Evolutionary conservation across 2,888 invertebrate species (phyloP).

Genomic region (Anodontia alba): DNA sequence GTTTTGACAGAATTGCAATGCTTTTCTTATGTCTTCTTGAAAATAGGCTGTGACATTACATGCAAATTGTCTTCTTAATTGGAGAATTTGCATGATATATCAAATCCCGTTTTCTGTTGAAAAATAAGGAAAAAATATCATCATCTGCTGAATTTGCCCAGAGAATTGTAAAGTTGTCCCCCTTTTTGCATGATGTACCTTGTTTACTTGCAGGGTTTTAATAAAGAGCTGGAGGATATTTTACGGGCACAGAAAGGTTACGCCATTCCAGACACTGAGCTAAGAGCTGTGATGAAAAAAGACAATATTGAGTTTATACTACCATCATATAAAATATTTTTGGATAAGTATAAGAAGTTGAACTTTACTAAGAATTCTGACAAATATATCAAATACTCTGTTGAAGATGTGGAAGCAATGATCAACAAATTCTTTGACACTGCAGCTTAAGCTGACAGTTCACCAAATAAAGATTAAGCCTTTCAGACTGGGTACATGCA

Average conservation of each 20-base stretch:
- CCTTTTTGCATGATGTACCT: too few relatives aligned
- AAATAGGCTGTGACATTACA: too few relatives aligned
- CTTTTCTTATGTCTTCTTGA: too few relatives aligned
- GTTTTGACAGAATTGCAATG: too few relatives aligned
- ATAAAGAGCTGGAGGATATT: constrained; percentile 97
- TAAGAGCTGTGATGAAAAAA: constrained; percentile 94
- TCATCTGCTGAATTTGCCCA: too few relatives aligned
- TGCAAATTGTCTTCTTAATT: too few relatives aligned
- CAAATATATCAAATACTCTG: constrained; percentile 96
- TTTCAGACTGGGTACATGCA: too few relatives aligned
- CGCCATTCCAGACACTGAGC: constrained; percentile 96
- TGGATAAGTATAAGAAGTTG: constrained; percentile 86
- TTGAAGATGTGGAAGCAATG: constrained; percentile 92
- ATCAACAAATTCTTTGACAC: constrained; percentile 96
- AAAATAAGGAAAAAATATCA: too few relatives aligned
- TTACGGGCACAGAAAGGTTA: constrained; percentile 94
- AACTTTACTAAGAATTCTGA: constrained; percentile 96
- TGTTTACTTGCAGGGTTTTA: constrained; percentile 94
- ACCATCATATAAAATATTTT: constrained; percentile 90
- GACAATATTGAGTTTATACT: constrained; percentile 95
- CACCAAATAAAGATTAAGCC: too few relatives aligned
- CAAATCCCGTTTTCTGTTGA: too few relatives aligned
- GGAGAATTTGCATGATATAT: too few relatives aligned
- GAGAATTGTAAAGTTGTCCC: background rate
- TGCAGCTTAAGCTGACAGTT: constrained; percentile 69